These are phyloP conservation scores for Frankliniella fusca DNA, from an alignment of 2,888 invertebrate genomes.

Conservation along the genomic window DNA sequence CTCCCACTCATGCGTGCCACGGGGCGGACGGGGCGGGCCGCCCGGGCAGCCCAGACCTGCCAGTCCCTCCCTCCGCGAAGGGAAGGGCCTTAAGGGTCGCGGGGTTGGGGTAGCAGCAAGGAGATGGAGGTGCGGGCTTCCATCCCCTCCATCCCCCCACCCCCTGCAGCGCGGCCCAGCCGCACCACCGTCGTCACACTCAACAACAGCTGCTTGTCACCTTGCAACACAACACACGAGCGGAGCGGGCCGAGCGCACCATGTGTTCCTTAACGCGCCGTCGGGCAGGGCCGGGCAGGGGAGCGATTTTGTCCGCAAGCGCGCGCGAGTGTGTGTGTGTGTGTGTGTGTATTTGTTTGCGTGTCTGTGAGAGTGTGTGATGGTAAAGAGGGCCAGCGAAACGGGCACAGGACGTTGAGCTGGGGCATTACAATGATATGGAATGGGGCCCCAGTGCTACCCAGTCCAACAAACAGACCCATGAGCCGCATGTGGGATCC, in stretches of 20 bases:
- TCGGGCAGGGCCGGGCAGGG: neutral
- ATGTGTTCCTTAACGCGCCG: constrained; percentile 1
- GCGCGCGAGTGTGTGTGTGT: neutral
- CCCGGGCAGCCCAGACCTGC: too few relatives aligned
- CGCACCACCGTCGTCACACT: neutral
- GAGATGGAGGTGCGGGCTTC: too few relatives aligned
- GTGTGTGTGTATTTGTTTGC: neutral
- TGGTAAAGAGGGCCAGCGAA: neutral
- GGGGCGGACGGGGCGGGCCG: neutral
- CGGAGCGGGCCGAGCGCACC: neutral
- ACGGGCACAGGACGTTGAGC: neutral
- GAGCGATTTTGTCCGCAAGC: neutral
- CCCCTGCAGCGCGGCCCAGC: neutral
- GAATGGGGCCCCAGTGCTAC: too few relatives aligned
- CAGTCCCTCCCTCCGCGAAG: too few relatives aligned
- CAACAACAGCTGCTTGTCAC: constrained; percentile 19
- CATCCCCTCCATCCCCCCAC: too few relatives aligned
- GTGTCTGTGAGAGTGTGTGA: neutral
- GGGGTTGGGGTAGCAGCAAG: too few relatives aligned
- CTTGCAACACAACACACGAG: neutral
- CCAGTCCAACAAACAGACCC: too few relatives aligned
- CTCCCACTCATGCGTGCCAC: neutral
- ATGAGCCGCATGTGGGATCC: too few relatives aligned
- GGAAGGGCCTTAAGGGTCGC: too few relatives aligned
- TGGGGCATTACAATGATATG: too few relatives aligned